Conservation (phyloP, 2,888 invertebrate species). For the Eupithecia tripunctaria region DNA sequence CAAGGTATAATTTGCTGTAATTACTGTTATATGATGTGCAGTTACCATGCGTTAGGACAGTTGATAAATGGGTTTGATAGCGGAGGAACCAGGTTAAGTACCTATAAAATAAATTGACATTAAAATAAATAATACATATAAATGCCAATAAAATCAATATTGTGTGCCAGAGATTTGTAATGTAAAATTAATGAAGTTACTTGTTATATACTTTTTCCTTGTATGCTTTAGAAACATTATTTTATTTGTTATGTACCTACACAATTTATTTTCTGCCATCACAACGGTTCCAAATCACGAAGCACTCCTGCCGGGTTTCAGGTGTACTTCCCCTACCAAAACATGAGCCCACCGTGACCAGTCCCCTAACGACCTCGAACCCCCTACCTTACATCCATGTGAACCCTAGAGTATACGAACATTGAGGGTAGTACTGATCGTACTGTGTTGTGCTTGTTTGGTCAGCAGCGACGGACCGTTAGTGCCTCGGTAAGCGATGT, state of each 20-base stretch:
- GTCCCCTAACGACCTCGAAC: slow-evolving; percentile 57
- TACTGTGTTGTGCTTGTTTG: slow-evolving; percentile 83
- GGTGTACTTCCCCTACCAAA: slow-evolving; percentile 52
- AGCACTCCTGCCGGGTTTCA: slow-evolving; percentile 51
- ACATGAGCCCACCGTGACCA: slow-evolving; percentile 54
- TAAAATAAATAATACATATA: neutral
- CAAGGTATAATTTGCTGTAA: slow-evolving; percentile 25
- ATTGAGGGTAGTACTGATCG: slow-evolving; percentile 81
- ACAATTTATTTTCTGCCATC: slow-evolving; percentile 45
- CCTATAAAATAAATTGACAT: neutral
- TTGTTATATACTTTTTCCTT: slow-evolving; percentile 8
- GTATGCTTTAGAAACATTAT: slow-evolving; percentile 30
- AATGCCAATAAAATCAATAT: neutral
- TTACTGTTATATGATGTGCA: slow-evolving; percentile 27
- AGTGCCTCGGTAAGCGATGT: slow-evolving; percentile 82
- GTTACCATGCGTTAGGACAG: slow-evolving; percentile 25
- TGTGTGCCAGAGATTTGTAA: slow-evolving; percentile 14
- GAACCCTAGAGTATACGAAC: slow-evolving; percentile 66
- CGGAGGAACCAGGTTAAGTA: neutral
- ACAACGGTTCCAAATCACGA: slow-evolving; percentile 48
- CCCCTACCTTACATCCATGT: slow-evolving; percentile 53
- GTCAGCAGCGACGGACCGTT: slow-evolving; percentile 84
- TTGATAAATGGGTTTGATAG: slow-evolving; percentile 21
- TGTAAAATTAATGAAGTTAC: neutral
- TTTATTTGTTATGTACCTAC: slow-evolving; percentile 45